These are phyloP conservation scores for Rhabdomys dilectus DNA, from an alignment of 2,113 vertebrate species.

Conservation along the genomic window DNA sequence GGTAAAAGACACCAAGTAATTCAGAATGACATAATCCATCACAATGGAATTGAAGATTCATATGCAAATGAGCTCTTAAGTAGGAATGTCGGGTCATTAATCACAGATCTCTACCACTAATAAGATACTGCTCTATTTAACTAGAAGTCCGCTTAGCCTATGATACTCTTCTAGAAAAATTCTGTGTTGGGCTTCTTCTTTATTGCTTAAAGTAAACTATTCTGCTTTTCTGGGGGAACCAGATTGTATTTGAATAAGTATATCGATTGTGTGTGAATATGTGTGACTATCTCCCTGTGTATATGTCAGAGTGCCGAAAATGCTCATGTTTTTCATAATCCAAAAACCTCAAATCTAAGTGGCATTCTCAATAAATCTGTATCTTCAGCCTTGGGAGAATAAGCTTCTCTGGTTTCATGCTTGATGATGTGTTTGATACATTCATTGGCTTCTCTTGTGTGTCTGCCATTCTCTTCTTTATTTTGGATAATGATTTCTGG, in stretches of 20 bases:
- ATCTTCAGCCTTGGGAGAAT: background rate
- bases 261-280: background rate
- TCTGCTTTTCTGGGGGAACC: conserved; percentile 22
- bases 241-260: background rate
- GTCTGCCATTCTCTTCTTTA: background rate
- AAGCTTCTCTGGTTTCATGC: conserved; percentile 31
- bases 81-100: conserved; percentile 42
- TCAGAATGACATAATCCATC: conserved; percentile 51
- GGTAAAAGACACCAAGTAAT: conserved; percentile 63
- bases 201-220: conserved; percentile 17
- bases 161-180: background rate
- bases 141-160: background rate
- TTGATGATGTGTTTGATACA: conserved; percentile 36
- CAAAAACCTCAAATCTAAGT: conserved; percentile 14
- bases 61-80: conserved; percentile 39
- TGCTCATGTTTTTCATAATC: background rate
- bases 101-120: conserved; percentile 21
- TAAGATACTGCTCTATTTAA: conserved; percentile 50
- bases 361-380: conserved; percentile 18
- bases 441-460: conserved; percentile 28
- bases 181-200: background rate
- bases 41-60: conserved; percentile 38
- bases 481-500: background rate
- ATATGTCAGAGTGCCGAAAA: conserved; percentile 18
- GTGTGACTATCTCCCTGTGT: background rate